Evolutionary conservation across 2,888 invertebrate species (phyloP), one percentile per base, ranked within the genome.

Genomic region (Apeira syringaria): DNA sequence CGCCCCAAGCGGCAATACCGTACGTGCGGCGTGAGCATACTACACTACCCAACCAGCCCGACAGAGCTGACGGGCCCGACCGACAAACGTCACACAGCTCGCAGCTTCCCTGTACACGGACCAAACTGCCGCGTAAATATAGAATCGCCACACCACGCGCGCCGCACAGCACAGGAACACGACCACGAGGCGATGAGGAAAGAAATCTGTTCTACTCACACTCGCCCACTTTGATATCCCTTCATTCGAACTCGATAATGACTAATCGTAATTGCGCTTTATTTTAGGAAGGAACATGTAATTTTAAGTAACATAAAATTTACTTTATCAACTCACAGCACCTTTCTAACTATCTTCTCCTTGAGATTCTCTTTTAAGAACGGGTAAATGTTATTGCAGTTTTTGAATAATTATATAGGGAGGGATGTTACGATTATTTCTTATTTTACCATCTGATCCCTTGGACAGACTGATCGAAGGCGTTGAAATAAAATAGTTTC

Each of bases 111-210:
- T 79, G 76, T 72, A 72, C 77, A 65, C 74, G 58, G 75, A 75
- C 78, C 80, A 74, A 74, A 82, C 79, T 68, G 71, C 70, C 73
- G 82, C 68, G 80, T 87, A 87, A 85, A 86, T 87, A 84, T 88
- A 88, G 87, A 86, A 77, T 77, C 77, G 66, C 73, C 66, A 66
- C 75, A 70, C 74, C 72, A 1, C 20, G 3, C 6, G 6, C 20
- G 20, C 20, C 20, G 20, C 7, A 7, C 2, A 5, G 7, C 2
- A 20, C 20, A 20, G 20, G 68, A 80, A 77, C 80, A 86, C 79
- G 81, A 83, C 81, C 82, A 80, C 74, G 76, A 75, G 69, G 74
- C 75, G 68, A 59, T 72, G 73, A 66, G 72, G 68, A 71, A 74
- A 69, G 74, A 63, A 77, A 75, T 63, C 48, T 56, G 56, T 50